phyloP scores from a whole-genome alignment of 2,113 vertebrate genomes.

The Labrus mixtus region DNA sequence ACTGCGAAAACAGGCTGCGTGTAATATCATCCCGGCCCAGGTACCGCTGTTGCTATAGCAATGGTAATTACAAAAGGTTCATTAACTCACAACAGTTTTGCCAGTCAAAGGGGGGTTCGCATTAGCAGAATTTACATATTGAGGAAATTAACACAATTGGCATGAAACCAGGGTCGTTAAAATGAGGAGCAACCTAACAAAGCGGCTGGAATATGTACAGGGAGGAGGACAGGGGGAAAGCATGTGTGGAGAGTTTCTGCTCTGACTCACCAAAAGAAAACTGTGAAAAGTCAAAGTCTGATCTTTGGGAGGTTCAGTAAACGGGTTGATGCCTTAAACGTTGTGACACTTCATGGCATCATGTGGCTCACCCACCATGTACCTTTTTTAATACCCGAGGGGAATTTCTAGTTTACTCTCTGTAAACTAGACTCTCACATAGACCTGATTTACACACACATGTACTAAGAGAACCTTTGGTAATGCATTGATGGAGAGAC shows the following conservation, averaged over 20 bases:
- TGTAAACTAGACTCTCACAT: no score
- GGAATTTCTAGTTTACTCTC: no score
- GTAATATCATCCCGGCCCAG: constrained; percentile 87
- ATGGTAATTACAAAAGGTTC: constrained; percentile 93
- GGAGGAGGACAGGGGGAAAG: neutral
- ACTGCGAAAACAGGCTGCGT: constrained; percentile 55
- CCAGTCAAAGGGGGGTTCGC: constrained; percentile 87
- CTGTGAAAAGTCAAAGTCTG: neutral
- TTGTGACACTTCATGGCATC: neutral
- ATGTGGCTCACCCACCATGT: no score
- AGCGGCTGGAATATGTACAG: constrained; percentile 36
- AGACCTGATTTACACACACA: no score
- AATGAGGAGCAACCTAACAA: constrained; percentile 84
- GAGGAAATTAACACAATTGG: constrained; percentile 89
- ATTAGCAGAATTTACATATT: constrained; percentile 93
- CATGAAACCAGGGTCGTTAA: constrained; percentile 88
- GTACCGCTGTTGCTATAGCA: constrained; percentile 89
- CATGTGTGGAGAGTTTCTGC: neutral
- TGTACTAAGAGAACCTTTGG: no score
- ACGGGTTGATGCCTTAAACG: neutral
- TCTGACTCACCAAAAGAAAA: neutral
- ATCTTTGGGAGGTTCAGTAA: neutral
- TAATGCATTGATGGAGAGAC: no score
- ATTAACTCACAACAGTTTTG: constrained; percentile 91
- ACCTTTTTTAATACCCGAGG: no score